Base-by-base conservation (phyloP, 1,140 invertebrate species). In the Venturia canescens region DNA sequence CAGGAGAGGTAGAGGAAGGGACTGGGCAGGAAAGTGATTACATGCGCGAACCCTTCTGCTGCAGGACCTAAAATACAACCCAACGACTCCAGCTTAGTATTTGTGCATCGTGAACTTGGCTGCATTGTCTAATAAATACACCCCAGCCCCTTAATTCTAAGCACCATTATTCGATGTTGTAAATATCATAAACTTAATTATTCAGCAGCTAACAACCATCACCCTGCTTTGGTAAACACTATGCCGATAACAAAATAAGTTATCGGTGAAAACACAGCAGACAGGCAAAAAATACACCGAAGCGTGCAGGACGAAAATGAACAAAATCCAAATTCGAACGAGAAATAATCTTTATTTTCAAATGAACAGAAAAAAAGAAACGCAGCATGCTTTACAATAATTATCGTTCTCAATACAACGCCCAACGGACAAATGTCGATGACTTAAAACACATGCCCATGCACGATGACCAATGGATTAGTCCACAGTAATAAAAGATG, bases 21-120 rank as follows among this genome's bases (percentile, higher is more conserved):
- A 77, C 83, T 84, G 87, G 86, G 87, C 87, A 84, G 84, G 88
- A 85, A 89, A 87, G 85, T 88, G 84, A 89, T 93, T 94, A 98
- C 96, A 98, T 98, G 87, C 97, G 93, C 86, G 96, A 97, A 84
- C 97, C 97, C 92, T 97, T 97, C 91, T 97, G 96, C 90, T 97
- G 96, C 87, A 97, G 92, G 84, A 93, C 92, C 93, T 93, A 91
- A 83, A 92, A 92, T 85, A 87, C 75, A 82, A 84, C 38, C 70
- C 31, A 34, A 78, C 80, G 38, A 50, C 67, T 82, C 27, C 70
- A 79, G 44, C 60, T 77, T 75, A 80, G 66, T 76, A 76, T 76
- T 26, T 76, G 74, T 76, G 70, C 38, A 27, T 66, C 60, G 23
- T 66, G 50, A 70, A 70, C 38, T 34, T 70, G 38, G 1, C 38